Evolutionary conservation across 2,888 invertebrate species (phyloP), one percentile per base, ranked within the genome.

Genomic region (Stenchaetothrips biformis): DNA sequence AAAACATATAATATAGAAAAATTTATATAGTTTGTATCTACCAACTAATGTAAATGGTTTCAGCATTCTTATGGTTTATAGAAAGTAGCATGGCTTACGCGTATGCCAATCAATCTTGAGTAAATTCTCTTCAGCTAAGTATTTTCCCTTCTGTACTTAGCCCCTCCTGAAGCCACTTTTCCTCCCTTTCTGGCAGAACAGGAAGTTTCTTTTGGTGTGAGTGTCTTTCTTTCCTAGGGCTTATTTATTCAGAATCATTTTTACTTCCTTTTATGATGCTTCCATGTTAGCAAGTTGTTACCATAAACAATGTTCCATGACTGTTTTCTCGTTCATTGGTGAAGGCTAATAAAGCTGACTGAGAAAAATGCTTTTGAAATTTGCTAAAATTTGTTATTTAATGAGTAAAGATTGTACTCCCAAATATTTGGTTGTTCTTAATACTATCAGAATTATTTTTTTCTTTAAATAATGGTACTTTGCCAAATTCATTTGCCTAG

Each of bases 291-390:
- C 37, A 37, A 37, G 2, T 37, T 37, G 37, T 37, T 37, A 4
- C 37, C 37, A 37, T 37, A 1, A 37, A 37, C 37, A 37, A 37
- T 37, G 37, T 37, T 37, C 37, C 37, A 37, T 37, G 37, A 37
- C 37, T 37, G 37, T 37, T 37, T 37, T 53, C 18, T 53, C 16
- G 8, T 13, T 18, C 18, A 53, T 13, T 53, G 13, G 67, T 74
- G 21, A 74, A 74, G 67, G 67, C 67, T 74, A 74, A 25, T 74
- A 25, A 74, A 74, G 25, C 11, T 74, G 67, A 74, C 21, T n/a
- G 21, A 74, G 2, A n/a, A 21, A 13, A 59, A 59, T 16, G 59
- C 59, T 37, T 37, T 37, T 37, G 2, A 37, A 59, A 18, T 59
- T 16, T 59, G 6, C 13, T 13, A 59, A 59, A 18, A 18, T 59